Evolutionary conservation across 2,888 invertebrate genomes (phyloP).

Genomic region (Mesorhabditis sp.): DNA sequence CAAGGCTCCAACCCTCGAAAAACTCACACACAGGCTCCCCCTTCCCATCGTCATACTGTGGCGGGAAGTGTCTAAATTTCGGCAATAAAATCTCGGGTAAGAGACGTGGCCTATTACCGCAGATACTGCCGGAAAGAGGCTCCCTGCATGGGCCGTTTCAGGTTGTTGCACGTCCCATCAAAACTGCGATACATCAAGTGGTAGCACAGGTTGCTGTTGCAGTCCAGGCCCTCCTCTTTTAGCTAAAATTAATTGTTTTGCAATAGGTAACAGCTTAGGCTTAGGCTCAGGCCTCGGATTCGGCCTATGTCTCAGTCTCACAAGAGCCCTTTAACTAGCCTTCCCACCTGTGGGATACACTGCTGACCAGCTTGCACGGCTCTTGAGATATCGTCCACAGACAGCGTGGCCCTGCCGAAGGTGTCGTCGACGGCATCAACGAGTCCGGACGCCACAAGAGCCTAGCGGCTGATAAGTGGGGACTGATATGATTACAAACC

Average conservation of each 20-base stretch:
- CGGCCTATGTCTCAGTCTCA: conserved; percentile 7
- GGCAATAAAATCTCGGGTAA: neutral
- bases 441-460: conserved; percentile 18
- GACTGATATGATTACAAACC: neutral
- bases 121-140: conserved; percentile 74
- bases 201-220: conserved; percentile 50
- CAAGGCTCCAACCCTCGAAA: neutral
- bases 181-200: conserved; percentile 67
- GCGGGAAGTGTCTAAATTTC: conserved; percentile 46
- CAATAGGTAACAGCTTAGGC: neutral
- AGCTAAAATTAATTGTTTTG: conserved; percentile 27
- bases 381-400: conserved; percentile 53
- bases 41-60: conserved; percentile 54
- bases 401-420: conserved; percentile 35
- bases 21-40: conserved; percentile 52
- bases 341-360: conserved; percentile 47
- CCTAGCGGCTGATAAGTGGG: neutral
- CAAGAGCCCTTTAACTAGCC: neutral
- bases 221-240: conserved; percentile 61
- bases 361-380: conserved; percentile 44
- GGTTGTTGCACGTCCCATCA: conserved; percentile 93
- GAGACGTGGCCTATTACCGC: conserved; percentile 16
- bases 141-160: conserved; percentile 84
- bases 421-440: conserved; percentile 42
- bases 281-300: neutral